phyloP scores from a whole-genome alignment of 2,888 invertebrate species.

The Pammene fasciana region DNA sequence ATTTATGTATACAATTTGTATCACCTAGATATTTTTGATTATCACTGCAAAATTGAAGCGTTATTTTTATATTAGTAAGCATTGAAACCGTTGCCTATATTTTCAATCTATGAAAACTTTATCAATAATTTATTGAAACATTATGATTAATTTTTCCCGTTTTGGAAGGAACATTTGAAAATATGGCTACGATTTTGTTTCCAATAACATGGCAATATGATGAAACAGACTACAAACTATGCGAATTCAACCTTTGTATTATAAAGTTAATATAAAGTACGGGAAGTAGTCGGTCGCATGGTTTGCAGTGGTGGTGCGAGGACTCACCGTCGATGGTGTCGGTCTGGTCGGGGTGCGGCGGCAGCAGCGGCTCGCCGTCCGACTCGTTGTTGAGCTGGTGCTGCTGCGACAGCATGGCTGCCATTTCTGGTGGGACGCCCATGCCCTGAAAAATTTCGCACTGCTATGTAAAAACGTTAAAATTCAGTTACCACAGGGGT shows the following conservation, averaged over 20 bases:
- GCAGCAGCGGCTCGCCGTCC: conserved; percentile 84
- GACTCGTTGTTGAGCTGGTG: conserved; percentile 85
- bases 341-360: conserved; percentile 86
- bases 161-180: not conserved
- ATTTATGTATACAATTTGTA: not conserved
- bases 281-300: not conserved
- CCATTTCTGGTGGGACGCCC: conserved; percentile 85
- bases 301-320: conserved; percentile 41
- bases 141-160: no score
- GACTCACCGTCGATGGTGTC: conserved; percentile 90
- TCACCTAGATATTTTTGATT: conserved; percentile 34
- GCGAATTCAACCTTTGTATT: conserved; percentile 6
- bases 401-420: conserved; percentile 84
- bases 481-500: not conserved
- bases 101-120: not conserved
- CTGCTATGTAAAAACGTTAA: not conserved
- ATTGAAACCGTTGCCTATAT: conserved; percentile 33
- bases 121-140: no score
- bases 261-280: not conserved
- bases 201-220: not conserved
- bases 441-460: conserved; percentile 78
- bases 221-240: conserved; percentile 51
- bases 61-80: conserved; percentile 29
- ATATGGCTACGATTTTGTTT: conserved; percentile 36
- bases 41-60: conserved; percentile 29